A percentile compares a stretch with the other conserved stretches of the same genome.
Conservation (phyloP, 2,888 invertebrate species). For the Leptinotarsa haldemani region DNA sequence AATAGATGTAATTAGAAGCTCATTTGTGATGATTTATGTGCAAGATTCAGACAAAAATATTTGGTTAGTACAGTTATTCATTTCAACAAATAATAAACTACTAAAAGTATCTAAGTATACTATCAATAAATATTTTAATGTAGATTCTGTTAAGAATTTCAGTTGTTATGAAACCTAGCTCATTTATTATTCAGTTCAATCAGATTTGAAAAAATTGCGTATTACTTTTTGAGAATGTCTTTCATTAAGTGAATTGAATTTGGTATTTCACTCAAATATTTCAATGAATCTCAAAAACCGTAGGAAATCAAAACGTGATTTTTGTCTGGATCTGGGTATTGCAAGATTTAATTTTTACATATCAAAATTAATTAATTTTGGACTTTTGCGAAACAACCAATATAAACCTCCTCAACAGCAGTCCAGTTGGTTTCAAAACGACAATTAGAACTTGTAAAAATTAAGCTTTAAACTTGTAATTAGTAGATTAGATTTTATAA, state of each 20-base stretch:
- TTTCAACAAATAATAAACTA: no score
- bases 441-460: constrained; percentile 52
- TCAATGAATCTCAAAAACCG: background rate
- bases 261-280: background rate
- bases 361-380: constrained; percentile 52
- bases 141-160: background rate
- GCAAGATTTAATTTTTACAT: constrained; percentile 49
- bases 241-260: no score
- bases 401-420: constrained; percentile 53
- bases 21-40: constrained; percentile 14
- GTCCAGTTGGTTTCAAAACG: constrained; percentile 49
- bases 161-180: background rate
- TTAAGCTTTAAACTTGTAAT: constrained; percentile 57
- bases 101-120: no score
- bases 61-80: background rate
- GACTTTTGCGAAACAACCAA: constrained; percentile 51
- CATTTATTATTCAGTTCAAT: background rate
- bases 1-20: constrained; percentile 17
- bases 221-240: no score
- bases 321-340: constrained; percentile 33
- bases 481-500: constrained; percentile 53
- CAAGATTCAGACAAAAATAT: constrained; percentile 15
- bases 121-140: no score
- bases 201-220: no score
- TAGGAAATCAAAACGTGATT: constrained; percentile 12